Conservation (phyloP, 2,797 vertebrate species). For the Picus viridis region DNA sequence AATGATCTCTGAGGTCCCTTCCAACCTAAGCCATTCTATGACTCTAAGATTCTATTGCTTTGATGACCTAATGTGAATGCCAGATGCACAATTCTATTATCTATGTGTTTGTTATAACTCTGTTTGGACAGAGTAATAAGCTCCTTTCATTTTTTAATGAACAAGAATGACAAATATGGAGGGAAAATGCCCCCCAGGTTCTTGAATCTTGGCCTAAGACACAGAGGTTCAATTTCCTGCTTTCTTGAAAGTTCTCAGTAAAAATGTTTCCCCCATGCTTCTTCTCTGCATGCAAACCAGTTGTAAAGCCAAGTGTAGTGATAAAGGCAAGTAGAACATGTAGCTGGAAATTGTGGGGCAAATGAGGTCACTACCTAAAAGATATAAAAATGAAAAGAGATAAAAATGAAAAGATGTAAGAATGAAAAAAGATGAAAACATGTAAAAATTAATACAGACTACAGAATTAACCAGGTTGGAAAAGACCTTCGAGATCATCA, state of each 20-base stretch:
- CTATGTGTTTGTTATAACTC: background rate
- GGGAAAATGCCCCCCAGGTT: background rate
- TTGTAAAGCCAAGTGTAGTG: background rate
- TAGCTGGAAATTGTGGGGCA: background rate
- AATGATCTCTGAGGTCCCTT: too few relatives aligned
- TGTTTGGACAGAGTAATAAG: background rate
- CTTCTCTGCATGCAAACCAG: background rate
- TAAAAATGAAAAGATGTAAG: too few relatives aligned
- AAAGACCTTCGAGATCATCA: too few relatives aligned
- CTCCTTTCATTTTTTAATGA: background rate
- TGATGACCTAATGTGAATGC: background rate
- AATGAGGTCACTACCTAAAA: background rate
- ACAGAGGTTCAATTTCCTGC: background rate
- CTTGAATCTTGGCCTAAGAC: background rate
- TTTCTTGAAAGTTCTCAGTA: background rate
- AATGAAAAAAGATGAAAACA: too few relatives aligned
- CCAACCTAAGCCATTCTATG: too few relatives aligned
- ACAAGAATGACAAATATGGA: background rate
- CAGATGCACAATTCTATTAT: background rate
- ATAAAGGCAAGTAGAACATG: background rate
- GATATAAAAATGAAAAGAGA: background rate
- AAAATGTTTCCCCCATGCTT: background rate
- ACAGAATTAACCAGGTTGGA: too few relatives aligned
- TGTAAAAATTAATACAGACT: too few relatives aligned
- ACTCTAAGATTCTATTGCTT: background rate